Evolutionary conservation across 1,140 invertebrate genomes (phyloP).

Genomic region (Drosophila athabasca): DNA sequence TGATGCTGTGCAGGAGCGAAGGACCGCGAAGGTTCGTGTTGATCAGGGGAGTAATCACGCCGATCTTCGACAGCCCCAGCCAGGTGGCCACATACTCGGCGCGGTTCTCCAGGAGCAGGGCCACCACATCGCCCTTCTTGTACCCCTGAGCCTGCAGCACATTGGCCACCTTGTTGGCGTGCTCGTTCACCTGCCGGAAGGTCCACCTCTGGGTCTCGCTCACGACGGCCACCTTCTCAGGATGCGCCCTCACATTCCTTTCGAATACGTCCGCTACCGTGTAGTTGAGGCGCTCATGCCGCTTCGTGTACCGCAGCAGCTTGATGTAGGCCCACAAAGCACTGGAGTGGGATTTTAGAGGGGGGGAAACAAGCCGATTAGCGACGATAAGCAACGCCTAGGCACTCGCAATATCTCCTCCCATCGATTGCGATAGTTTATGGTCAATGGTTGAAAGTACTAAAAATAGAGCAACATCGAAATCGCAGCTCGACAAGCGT

Average conservation of each 20-base stretch:
- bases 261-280: constrained; percentile 90
- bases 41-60: constrained; percentile 94
- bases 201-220: constrained; percentile 89
- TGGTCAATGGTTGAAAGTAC: constrained; percentile 30
- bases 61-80: constrained; percentile 95
- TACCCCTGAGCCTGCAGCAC: constrained; percentile 91
- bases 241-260: constrained; percentile 88
- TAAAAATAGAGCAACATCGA: constrained; percentile 43
- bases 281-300: constrained; percentile 87
- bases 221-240: constrained; percentile 91
- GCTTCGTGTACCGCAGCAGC: constrained; percentile 86
- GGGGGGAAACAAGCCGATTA: constrained; percentile 27
- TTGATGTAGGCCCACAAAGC: constrained; percentile 88
- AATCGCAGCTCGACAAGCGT: constrained; percentile 46
- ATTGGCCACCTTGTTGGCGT: constrained; percentile 94
- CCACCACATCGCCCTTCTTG: constrained; percentile 93
- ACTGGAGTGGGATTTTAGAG: constrained; percentile 49
- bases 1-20: constrained; percentile 93
- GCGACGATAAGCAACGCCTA: constrained; percentile 32
- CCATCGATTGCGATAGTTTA: constrained; percentile 49
- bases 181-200: constrained; percentile 91
- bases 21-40: constrained; percentile 94
- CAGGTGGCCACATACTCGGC: constrained; percentile 94
- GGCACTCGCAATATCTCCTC: constrained; percentile 18
- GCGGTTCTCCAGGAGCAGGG: constrained; percentile 94